Conservation (phyloP, 2,888 invertebrate genomes). For the Zaprionus obscuricornis region DNA sequence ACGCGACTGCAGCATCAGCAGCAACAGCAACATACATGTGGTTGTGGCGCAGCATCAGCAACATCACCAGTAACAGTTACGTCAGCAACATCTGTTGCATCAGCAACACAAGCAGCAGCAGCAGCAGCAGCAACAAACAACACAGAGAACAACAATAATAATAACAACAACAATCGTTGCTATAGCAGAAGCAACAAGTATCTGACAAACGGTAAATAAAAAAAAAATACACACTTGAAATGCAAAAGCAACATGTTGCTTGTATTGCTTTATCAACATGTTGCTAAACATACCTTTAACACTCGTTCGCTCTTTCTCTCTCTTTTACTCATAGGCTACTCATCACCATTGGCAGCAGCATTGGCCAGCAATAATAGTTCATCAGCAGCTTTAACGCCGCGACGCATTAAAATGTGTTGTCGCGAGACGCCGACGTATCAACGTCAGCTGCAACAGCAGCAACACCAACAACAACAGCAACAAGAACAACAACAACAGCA, state of each 20-base stretch:
- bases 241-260: too few species aligned
- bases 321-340: conserved; percentile 60
- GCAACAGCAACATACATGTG: conserved; percentile 53
- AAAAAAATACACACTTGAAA: not conserved
- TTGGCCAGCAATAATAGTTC: conserved; percentile 70
- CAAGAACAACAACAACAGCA: conserved; percentile 30
- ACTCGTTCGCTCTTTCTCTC: not conserved
- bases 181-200: conserved; percentile 64
- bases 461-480: conserved; percentile 38
- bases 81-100: conserved; percentile 3
- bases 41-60: conserved; percentile 48
- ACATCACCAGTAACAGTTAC: conserved; percentile 16
- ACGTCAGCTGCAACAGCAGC: conserved; percentile 51
- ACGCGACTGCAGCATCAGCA: conserved; percentile 57
- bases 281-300: conserved; percentile 27
- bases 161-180: conserved; percentile 51
- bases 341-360: conserved; percentile 79
- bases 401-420: conserved; percentile 60
- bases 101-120: conserved; percentile 32
- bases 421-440: conserved; percentile 32
- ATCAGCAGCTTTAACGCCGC: conserved; percentile 60
- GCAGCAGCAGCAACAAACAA: conserved; percentile 47
- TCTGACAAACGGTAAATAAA: conserved; percentile 69
- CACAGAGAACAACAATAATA: conserved; percentile 22
- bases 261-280: conserved; percentile 53